These are phyloP conservation scores for Parnassius glacialis DNA, from an alignment of 2,888 invertebrate genomes.

Conservation along the genomic window DNA sequence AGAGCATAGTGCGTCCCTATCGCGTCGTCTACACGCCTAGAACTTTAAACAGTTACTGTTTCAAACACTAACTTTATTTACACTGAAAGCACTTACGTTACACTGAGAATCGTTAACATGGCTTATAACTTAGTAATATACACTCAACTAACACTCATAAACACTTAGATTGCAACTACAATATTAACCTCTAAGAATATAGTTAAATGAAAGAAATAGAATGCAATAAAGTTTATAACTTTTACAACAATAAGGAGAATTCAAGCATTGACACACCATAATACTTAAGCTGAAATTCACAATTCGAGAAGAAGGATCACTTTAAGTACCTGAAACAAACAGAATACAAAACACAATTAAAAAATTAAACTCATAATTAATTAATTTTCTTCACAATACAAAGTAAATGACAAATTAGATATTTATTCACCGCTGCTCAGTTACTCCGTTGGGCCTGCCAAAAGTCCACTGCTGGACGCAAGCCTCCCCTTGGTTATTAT, in stretches of 20 bases:
- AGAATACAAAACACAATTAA: no score
- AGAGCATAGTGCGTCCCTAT: constrained; percentile 46
- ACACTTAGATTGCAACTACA: background rate
- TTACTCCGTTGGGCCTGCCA: no score
- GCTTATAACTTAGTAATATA: background rate
- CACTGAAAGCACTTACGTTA: background rate
- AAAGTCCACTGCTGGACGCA: no score
- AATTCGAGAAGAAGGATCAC: no score
- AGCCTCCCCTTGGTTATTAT: no score
- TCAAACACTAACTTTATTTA: constrained; percentile 8
- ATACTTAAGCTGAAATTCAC: background rate
- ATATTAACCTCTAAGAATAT: background rate
- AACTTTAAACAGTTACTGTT: constrained; percentile 3
- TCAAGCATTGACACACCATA: background rate
- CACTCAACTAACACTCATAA: constrained; percentile 6
- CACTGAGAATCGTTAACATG: background rate
- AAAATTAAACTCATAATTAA: no score
- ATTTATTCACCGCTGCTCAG: no score
- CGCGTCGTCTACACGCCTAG: constrained; percentile 7
- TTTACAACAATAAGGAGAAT: background rate
- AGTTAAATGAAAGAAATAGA: background rate
- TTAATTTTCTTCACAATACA: no score
- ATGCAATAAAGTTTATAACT: background rate
- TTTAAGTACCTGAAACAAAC: constrained; percentile 27
- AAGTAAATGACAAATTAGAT: no score